A percentile compares a stretch with the other conserved stretches of the same genome.
Evolutionary conservation across 2,888 invertebrate genomes (phyloP).

Genomic region (Rhagium mordax): DNA sequence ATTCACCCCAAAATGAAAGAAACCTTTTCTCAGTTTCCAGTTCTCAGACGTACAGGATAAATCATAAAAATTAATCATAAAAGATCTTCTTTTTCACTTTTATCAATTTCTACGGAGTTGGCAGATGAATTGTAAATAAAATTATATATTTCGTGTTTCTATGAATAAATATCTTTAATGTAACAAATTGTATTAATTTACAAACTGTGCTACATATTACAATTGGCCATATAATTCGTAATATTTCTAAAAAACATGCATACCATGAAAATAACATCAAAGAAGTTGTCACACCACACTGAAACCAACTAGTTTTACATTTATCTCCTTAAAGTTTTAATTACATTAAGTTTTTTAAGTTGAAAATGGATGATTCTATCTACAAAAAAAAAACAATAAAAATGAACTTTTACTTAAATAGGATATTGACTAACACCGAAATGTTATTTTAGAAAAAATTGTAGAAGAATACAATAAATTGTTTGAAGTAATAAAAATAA

Average conservation of each 20-base stretch:
- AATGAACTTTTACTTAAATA: background rate
- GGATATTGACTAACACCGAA: background rate
- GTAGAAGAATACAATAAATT: conserved; percentile 20
- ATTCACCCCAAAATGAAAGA: no score
- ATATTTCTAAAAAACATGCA: conserved; percentile 55
- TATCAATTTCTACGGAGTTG: no score
- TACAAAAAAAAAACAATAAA: background rate
- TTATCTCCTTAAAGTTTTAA: conserved; percentile 37
- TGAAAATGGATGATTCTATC: conserved; percentile 46
- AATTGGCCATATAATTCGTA: conserved; percentile 55
- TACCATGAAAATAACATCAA: conserved; percentile 55
- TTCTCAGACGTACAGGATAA: no score
- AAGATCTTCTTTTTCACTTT: no score
- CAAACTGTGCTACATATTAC: conserved; percentile 55
- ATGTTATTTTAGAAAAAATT: conserved; percentile 37
- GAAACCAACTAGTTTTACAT: conserved; percentile 50
- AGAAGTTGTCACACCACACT: conserved; percentile 54
- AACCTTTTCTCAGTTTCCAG: no score
- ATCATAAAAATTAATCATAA: no score
- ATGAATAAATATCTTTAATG: conserved; percentile 53
- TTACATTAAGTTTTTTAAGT: conserved; percentile 48
- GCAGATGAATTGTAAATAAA: background rate
- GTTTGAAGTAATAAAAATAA: conserved; percentile 29
- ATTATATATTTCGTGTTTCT: conserved; percentile 26
- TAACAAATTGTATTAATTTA: conserved; percentile 52